Evolutionary conservation across 2,113 vertebrate genomes (phyloP).

Genomic region (Montifringilla adamsi): DNA sequence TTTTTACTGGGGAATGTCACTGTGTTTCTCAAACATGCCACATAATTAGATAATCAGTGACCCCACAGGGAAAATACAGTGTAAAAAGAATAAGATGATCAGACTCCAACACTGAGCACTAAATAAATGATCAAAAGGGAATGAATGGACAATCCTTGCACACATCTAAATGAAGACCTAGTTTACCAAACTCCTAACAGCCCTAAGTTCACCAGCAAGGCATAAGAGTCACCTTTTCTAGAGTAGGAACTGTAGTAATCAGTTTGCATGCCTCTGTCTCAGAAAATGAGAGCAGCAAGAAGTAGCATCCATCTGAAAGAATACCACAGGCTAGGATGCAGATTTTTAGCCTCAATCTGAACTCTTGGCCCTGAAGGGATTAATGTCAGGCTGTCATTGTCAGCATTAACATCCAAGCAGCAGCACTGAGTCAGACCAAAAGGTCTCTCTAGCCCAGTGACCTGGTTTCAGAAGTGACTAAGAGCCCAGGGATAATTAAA

Average conservation of each 20-base stretch:
- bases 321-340: neutral
- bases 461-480: neutral
- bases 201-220: neutral
- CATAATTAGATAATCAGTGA: neutral
- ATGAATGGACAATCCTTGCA: neutral
- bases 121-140: neutral
- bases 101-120: neutral
- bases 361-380: neutral
- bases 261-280: neutral
- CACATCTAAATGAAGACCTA: neutral
- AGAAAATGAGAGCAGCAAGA: neutral
- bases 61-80: neutral
- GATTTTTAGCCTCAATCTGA: slow-evolving; percentile 8
- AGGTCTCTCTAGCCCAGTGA: neutral
- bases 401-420: neutral
- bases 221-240: neutral
- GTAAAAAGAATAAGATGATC: neutral
- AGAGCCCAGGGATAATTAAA: neutral
- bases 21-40: neutral
- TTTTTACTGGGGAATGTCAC: neutral
- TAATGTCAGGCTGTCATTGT: slow-evolving; percentile 27
- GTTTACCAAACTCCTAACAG: neutral
- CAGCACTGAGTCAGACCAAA: neutral
- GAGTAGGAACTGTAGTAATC: neutral
- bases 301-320: neutral